These are phyloP conservation scores for Catamblyrhynchus diadema DNA, from an alignment of 2,797 vertebrate species.

Conservation along the genomic window DNA sequence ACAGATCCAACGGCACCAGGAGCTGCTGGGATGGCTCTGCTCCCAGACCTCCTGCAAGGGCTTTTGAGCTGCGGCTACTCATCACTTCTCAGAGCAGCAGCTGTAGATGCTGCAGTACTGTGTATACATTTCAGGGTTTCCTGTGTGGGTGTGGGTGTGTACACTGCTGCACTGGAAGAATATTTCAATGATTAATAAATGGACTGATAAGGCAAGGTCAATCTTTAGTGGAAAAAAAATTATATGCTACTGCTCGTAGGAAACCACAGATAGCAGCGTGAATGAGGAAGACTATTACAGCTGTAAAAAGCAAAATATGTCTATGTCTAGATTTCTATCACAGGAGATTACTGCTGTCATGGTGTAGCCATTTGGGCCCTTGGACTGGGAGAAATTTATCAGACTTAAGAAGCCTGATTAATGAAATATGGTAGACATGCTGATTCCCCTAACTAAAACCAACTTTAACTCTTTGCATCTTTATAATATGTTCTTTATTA, in stretches of 20 bases:
- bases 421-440: neutral
- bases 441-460: neutral
- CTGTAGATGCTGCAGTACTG: neutral
- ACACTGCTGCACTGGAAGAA: neutral
- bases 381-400: neutral
- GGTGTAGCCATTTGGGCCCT: neutral
- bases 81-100: neutral
- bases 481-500: neutral
- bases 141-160: neutral
- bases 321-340: neutral
- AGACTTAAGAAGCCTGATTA: neutral
- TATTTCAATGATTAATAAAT: neutral
- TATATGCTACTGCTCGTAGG: neutral
- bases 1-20: neutral
- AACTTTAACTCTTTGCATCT: neutral
- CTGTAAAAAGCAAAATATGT: neutral
- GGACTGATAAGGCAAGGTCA: neutral
- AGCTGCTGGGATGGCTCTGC: neutral
- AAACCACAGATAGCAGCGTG: neutral
- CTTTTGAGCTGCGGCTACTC: neutral
- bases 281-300: neutral
- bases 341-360: neutral
- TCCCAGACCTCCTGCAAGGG: neutral
- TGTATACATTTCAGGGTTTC: neutral
- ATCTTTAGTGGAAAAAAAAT: neutral